These are phyloP conservation scores for Rhombomys opimus DNA, from an alignment of 2,113 vertebrate species.

Conservation along the genomic window DNA sequence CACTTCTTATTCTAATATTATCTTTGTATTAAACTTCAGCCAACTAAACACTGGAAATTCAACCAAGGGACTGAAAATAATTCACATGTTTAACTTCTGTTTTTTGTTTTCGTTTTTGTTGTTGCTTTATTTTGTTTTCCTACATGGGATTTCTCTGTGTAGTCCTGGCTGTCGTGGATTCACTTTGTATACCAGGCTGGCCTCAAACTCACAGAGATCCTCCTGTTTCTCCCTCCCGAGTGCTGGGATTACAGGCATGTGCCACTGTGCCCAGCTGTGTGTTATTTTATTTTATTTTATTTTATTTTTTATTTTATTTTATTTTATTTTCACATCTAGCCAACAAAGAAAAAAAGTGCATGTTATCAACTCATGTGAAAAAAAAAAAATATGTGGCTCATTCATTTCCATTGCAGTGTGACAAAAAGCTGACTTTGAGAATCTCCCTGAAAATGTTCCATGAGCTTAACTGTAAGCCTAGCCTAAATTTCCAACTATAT, in stretches of 20 bases:
- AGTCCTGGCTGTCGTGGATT: too few species aligned
- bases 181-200: too few species aligned
- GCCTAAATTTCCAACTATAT: background rate
- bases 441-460: background rate
- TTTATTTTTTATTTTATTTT: background rate
- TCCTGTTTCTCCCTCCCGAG: too few species aligned
- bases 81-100: background rate
- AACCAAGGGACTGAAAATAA: background rate
- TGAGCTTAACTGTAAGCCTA: background rate
- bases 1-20: conserved; percentile 6
- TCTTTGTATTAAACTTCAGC: background rate
- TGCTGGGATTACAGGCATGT: too few species aligned
- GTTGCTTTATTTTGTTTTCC: too few species aligned
- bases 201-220: too few species aligned
- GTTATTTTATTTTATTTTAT: background rate
- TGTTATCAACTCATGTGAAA: background rate
- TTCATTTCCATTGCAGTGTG: background rate
- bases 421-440: background rate
- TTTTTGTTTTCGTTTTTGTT: too few species aligned
- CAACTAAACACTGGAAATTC: conserved; percentile 24
- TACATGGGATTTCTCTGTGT: too few species aligned
- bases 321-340: background rate
- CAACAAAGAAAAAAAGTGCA: background rate
- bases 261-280: too few species aligned
- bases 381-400: background rate